A percentile compares a stretch with the other conserved stretches of the same genome.
Evolutionary conservation across 2,113 vertebrate genomes (phyloP).

Genomic region (Acanthisitta chloris): DNA sequence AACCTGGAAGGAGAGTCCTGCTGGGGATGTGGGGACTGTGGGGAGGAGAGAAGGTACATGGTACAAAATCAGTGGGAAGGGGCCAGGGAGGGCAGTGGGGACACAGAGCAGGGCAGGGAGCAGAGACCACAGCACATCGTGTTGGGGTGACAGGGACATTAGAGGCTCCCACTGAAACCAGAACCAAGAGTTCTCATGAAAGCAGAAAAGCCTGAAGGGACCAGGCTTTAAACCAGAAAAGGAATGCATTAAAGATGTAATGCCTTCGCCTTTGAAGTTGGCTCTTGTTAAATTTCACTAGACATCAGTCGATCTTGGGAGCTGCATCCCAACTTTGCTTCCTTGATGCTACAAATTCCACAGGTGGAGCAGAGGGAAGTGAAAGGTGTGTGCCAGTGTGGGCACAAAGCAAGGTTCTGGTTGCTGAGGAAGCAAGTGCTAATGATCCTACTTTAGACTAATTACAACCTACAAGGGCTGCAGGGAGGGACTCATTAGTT

Average conservation of each 20-base stretch:
- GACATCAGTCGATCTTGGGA: neutral
- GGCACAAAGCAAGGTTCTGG: neutral
- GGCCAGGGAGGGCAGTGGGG: neutral
- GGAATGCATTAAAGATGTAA: neutral
- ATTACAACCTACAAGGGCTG: neutral
- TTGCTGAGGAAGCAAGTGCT: neutral
- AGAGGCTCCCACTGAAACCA: neutral
- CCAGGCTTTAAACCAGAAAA: neutral
- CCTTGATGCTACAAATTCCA: neutral
- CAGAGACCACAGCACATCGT: fast-evolving
- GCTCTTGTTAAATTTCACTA: neutral
- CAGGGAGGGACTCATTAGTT: neutral
- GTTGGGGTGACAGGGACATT: neutral
- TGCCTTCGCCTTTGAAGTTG: conserved; percentile 20
- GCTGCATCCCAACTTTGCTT: neutral
- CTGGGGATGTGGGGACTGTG: neutral
- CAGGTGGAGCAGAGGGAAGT: neutral
- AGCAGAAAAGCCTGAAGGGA: neutral
- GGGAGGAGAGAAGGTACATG: neutral
- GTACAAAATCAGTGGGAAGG: neutral
- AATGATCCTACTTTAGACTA: neutral
- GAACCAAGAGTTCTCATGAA: neutral
- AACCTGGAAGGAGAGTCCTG: neutral
- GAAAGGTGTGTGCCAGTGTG: neutral
- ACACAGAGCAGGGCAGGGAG: neutral